These are phyloP conservation scores for Xiphydria camelus DNA, from an alignment of 2,888 invertebrate species.

Conservation along the genomic window DNA sequence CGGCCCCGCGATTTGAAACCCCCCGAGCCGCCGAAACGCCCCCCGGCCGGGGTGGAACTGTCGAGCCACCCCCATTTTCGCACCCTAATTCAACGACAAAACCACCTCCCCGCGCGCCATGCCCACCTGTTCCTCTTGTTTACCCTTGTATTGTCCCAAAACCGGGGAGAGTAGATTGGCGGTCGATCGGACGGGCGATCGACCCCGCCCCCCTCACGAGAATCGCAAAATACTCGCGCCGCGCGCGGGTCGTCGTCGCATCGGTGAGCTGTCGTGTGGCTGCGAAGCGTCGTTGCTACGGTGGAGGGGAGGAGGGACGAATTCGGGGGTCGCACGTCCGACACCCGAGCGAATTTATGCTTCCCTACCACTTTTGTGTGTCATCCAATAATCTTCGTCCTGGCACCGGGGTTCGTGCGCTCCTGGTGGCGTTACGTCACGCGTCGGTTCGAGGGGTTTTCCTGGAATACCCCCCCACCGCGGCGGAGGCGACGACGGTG, in stretches of 20 bases:
- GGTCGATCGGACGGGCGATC: too few relatives aligned
- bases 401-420: conserved; percentile 32
- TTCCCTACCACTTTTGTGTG: conserved; percentile 56
- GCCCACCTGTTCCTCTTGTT: conserved; percentile 52
- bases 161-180: too few relatives aligned
- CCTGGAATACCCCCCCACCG: too few relatives aligned
- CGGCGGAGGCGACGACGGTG: too few relatives aligned
- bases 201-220: too few relatives aligned
- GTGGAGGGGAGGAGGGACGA: too few relatives aligned
- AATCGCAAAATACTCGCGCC: too few relatives aligned
- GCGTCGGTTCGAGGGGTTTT: conserved; percentile 43
- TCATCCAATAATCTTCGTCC: conserved; percentile 50
- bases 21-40: conserved; percentile 48
- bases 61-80: conserved; percentile 41
- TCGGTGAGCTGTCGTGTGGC: too few relatives aligned
- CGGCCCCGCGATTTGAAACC: too few relatives aligned
- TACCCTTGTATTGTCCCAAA: conserved; percentile 53
- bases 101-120: conserved; percentile 40
- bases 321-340: too few relatives aligned
- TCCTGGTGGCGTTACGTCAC: conserved; percentile 44
- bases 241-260: too few relatives aligned
- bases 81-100: conserved; percentile 32
- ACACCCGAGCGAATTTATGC: conserved; percentile 48
- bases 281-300: too few relatives aligned
- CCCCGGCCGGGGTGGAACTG: conserved; percentile 36